Evolutionary conservation across 30 jellyfish, hydroid and myxozoan species (phyloP).

Genomic region (Nemopilema nomurai): DNA sequence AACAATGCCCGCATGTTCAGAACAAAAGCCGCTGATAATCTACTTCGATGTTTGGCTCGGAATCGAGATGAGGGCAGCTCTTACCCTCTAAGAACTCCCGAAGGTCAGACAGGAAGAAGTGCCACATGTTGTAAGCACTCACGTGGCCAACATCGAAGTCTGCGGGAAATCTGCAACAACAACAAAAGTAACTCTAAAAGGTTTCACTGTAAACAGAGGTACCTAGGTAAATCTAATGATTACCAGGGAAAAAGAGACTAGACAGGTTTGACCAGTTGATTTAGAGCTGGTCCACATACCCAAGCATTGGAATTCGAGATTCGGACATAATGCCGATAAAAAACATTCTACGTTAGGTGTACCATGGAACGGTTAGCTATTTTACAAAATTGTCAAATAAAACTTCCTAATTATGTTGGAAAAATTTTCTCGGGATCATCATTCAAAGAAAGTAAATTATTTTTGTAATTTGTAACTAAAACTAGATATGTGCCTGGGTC

Average conservation of each 20-base stretch:
- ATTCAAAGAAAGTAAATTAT: too few relatives aligned
- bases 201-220: too few relatives aligned
- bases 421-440: too few relatives aligned
- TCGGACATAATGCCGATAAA: too few relatives aligned
- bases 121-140: conserved; percentile 93
- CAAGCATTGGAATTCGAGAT: too few relatives aligned
- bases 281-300: too few relatives aligned
- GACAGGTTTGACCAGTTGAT: too few relatives aligned
- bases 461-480: too few relatives aligned
- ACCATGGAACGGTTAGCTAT: not conserved
- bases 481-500: too few relatives aligned
- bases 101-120: conserved; percentile 61
- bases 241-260: too few relatives aligned
- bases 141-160: conserved; percentile 95
- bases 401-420: not conserved
- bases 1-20: too few relatives aligned
- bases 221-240: too few relatives aligned
- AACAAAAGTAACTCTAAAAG: not conserved
- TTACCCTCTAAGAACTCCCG: conserved; percentile 80
- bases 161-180: conserved; percentile 83
- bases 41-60: not conserved
- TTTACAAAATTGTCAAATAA: not conserved
- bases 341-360: not conserved
- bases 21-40: not conserved
- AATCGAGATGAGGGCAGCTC: not conserved